These are phyloP conservation scores for Castor canadensis DNA, from an alignment of 2,113 vertebrate species.

Conservation along the genomic window DNA sequence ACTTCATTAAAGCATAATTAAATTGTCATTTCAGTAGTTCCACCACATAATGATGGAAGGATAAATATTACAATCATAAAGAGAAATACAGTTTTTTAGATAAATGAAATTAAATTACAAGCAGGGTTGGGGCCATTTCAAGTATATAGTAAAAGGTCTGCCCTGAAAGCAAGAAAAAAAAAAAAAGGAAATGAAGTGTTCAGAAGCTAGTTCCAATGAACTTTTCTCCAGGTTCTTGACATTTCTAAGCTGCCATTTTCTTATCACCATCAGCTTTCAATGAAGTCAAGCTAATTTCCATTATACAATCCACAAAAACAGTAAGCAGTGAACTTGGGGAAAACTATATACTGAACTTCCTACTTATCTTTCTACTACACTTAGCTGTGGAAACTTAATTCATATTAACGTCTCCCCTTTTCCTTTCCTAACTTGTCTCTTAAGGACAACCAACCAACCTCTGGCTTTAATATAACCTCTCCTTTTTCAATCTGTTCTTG, in stretches of 20 bases:
- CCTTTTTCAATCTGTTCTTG: neutral
- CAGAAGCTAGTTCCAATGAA: neutral
- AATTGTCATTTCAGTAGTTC: neutral
- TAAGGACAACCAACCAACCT: neutral
- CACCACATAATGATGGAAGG: neutral
- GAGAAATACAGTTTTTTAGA: neutral
- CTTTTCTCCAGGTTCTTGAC: neutral
- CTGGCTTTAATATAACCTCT: neutral
- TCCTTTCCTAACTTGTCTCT: neutral
- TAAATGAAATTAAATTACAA: neutral
- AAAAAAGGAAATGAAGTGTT: neutral
- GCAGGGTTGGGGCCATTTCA: neutral
- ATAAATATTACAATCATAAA: neutral
- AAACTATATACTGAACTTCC: neutral
- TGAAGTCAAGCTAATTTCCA: neutral
- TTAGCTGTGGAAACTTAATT: neutral
- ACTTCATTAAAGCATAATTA: neutral
- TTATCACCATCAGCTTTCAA: neutral
- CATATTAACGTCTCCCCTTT: neutral
- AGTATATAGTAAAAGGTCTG: too few relatives aligned
- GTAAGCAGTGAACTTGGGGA: neutral
- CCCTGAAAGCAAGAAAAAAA: neutral
- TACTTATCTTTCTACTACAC: neutral
- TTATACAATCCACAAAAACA: conserved; percentile 21
- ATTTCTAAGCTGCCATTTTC: neutral